Base-by-base conservation (phyloP, 2,888 invertebrate genomes). In the Xanthostigma xanthostigma region DNA sequence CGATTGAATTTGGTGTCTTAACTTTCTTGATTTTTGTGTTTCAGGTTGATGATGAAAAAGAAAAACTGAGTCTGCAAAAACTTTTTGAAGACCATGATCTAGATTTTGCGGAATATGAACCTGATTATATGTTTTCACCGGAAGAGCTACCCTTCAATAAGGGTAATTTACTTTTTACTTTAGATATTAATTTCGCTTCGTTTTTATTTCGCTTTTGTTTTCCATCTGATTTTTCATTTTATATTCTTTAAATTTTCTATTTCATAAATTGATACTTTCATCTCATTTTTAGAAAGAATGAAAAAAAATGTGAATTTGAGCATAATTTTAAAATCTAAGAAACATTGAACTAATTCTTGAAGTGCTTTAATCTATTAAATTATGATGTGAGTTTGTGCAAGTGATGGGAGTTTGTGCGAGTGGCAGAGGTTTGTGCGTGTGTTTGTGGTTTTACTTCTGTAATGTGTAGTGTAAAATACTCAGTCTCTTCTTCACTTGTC, bases 111-210 rank as follows among this genome's bases (percentile, higher is more conserved):
- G 36, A 43, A 36, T 43, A 37, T 14, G 43, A 48, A 13, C 48
- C 48, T 8, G 48, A 48, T 43, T 42, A 36, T 43, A 34, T 36
- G 11, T 42, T 36, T 37, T 43, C 43, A 12, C 48, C 48, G 6
- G 17, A 43, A 33, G 43, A 27, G 9, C 37, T 48, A 14, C 48
- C 48, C n/a, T 48, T 13, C 38, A 35, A 27, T 27, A 35, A 36
- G 8, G 48, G 48, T 48, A 36, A 33, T 27, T 27, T 27, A 27
- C 6, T 27, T 27, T 27, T 27, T 6, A 27, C 27, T 27, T 5
- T 6, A 27, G 6, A n/a, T 17, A 17, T 17, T 27, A 27, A 27
- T 27, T 27, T 27, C 27, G 27, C 5, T 27, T 27, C 6, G 13
- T 3, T 38, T 13, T n/a, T 38, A 38, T 38, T 12, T 38, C 12